Evolutionary conservation across 1,140 invertebrate genomes (phyloP), one percentile per base, ranked within the genome.

Genomic region (Drosophila pruinosa): DNA sequence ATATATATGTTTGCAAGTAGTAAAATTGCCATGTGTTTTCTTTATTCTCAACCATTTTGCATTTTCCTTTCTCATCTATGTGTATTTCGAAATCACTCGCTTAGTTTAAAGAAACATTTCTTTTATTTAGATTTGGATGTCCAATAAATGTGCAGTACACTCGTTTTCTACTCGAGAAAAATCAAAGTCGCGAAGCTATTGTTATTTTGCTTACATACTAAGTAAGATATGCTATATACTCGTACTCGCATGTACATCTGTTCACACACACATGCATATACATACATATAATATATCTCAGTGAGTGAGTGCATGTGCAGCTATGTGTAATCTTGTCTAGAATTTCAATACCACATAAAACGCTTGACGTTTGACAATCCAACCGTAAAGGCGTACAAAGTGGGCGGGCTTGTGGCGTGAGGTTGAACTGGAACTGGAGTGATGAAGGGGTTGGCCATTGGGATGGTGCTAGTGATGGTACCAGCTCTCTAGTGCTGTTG

Each of bases 291-390:
- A 31, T 8, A 31, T 31, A 31, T 31, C 28, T 31, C 6, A 50
- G 14, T 50, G 2, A 17, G 57, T 85, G 19, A 34, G 72, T 45
- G 63, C 43, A 54, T 63, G 45, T 75, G 75, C 72, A 79, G 72
- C 58, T 67, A 58, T 68, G 75, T 80, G 76, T 67, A 75, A 79
- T 83, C 72, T 85, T 65, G 80, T 85, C 62, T 83, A 75, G 80
- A 83, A 83, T 83, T 83, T 85, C 79, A 83, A 85, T 79, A 85
- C 62, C 79, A 83, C 74, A 77, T 65, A 75, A 58, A 85, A 58
- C 59, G 79, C 75, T 69, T 75, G 71, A 79, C 80, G 80, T 83
- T 72, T 83, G 75, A 83, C 79, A 83, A 72, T 22, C 57, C 50
- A 38, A 53, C 57, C 57, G 48, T 61, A 15, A 43, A 62, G 58